A percentile compares a stretch with the other conserved stretches of the same genome.
These are phyloP conservation scores for Orchestes rusci DNA, from an alignment of 2,888 invertebrate species.

Conservation along the genomic window DNA sequence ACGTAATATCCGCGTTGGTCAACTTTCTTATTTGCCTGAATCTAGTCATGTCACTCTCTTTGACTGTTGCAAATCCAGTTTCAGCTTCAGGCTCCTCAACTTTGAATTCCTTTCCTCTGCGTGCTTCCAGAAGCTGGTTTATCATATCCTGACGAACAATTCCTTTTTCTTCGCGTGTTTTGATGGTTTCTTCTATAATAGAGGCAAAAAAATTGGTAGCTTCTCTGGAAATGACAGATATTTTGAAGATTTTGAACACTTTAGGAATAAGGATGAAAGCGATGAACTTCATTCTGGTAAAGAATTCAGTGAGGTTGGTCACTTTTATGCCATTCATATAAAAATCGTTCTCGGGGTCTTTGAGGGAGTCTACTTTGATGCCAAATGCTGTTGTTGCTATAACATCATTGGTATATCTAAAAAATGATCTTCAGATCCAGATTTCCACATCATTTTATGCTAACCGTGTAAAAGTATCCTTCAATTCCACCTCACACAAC, in stretches of 20 bases:
- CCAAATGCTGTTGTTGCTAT: slow-evolving; percentile 44
- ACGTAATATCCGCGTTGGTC: slow-evolving; percentile 47
- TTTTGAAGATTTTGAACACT: slow-evolving; percentile 5
- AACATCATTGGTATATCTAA: slow-evolving; percentile 44
- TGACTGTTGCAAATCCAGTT: slow-evolving; percentile 18
- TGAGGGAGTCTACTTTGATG: slow-evolving; percentile 46
- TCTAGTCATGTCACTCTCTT: no score
- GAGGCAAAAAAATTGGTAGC: neutral
- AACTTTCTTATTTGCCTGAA: slow-evolving; percentile 18
- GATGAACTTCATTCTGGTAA: slow-evolving; percentile 12
- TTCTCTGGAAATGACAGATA: neutral
- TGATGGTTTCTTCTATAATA: slow-evolving; percentile 26
- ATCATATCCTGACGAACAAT: slow-evolving; percentile 43
- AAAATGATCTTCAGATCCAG: slow-evolving; percentile 38
- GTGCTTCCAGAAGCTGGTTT: slow-evolving; percentile 49
- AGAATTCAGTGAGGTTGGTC: slow-evolving; percentile 35
- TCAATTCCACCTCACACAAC: slow-evolving; percentile 41
- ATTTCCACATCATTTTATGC: no score
- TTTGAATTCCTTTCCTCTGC: slow-evolving; percentile 34
- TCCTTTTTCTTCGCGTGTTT: slow-evolving; percentile 28
- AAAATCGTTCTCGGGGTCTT: slow-evolving; percentile 49
- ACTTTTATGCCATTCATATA: slow-evolving; percentile 47
- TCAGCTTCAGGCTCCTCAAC: slow-evolving; percentile 8
- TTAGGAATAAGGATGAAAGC: slow-evolving; percentile 12
- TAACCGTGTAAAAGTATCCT: slow-evolving; percentile 42